Percentiles rank a stretch among this genome's conserved stretches.
These are phyloP conservation scores for Allobates femoralis DNA, from an alignment of 2,797 vertebrate genomes.

Conservation along the genomic window DNA sequence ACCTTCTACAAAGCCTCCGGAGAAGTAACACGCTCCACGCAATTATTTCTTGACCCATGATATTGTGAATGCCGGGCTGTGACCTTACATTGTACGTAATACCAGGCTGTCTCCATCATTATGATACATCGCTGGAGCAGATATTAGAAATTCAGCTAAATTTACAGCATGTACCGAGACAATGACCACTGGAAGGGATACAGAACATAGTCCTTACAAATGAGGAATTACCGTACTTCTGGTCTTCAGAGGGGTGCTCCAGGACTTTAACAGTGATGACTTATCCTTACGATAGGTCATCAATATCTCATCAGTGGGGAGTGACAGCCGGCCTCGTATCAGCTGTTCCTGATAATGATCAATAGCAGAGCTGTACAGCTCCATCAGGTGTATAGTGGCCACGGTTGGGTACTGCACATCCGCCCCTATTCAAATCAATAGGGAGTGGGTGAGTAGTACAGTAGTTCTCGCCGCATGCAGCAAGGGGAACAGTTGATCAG, in stretches of 20 bases:
- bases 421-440: no score
- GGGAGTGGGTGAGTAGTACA: no score
- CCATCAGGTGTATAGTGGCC: no score
- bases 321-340: no score
- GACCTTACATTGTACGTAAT: background rate
- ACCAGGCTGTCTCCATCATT: background rate
- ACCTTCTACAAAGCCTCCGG: background rate
- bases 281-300: no score
- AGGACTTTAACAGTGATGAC: no score
- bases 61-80: background rate
- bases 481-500: no score
- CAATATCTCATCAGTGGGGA: no score
- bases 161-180: background rate
- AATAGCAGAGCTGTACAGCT: no score
- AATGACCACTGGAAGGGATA: background rate
- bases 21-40: background rate
- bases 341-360: no score
- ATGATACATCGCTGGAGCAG: background rate
- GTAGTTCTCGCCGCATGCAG: no score
- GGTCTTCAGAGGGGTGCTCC: background rate
- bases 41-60: slow-evolving; percentile 21
- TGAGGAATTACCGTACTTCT: background rate
- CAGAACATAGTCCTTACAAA: background rate
- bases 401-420: no score
- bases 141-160: background rate